phyloP scores from a whole-genome alignment of 2,888 invertebrate genomes.

The Periphyllus acericola region DNA sequence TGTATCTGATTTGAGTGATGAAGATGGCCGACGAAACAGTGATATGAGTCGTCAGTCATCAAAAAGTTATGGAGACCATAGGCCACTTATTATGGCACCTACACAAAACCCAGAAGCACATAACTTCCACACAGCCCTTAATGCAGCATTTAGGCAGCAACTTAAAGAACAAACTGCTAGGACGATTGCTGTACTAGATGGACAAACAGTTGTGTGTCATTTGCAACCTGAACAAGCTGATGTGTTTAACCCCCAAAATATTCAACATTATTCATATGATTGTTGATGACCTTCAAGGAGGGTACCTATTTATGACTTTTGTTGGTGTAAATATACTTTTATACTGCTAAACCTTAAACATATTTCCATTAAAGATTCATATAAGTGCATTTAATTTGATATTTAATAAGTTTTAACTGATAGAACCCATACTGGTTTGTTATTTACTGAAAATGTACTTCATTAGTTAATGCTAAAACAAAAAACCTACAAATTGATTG shows the following conservation, averaged over 20 bases:
- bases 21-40: constrained; percentile 79
- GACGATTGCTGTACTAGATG: constrained; percentile 83
- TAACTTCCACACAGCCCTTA: constrained; percentile 66
- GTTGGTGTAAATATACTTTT: constrained; percentile 43
- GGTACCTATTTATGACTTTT: constrained; percentile 34
- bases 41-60: constrained; percentile 78
- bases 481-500: no score
- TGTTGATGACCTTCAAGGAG: constrained; percentile 52
- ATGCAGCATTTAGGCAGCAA: constrained; percentile 69
- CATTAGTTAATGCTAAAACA: not conserved
- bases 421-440: not conserved
- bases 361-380: not conserved
- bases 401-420: constrained; percentile 11
- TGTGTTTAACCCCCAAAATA: constrained; percentile 23
- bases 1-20: constrained; percentile 76
- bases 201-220: constrained; percentile 87
- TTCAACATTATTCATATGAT: constrained; percentile 60
- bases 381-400: constrained; percentile 1
- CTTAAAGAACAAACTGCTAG: constrained; percentile 69
- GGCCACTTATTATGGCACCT: constrained; percentile 74
- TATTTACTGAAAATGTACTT: not conserved
- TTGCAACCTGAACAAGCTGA: constrained; percentile 71
- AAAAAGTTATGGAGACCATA: constrained; percentile 82
- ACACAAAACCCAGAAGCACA: constrained; percentile 71
- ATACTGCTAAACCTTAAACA: constrained; percentile 43